Conservation (phyloP, 2,888 invertebrate species). For the Papilio demoleus region DNA sequence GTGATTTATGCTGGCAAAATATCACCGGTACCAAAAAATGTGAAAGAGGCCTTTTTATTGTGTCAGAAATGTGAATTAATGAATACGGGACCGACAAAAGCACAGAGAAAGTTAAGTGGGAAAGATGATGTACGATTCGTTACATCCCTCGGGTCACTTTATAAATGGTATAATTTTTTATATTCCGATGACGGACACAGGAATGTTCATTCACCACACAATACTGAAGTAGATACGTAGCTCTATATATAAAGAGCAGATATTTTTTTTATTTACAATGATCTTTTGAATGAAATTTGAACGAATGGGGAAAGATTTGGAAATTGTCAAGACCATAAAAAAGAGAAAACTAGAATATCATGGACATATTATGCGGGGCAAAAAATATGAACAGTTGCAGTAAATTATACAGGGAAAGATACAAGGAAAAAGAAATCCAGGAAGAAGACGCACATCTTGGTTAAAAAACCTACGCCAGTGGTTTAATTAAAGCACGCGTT, state of each 20-base stretch:
- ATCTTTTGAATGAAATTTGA: too few relatives aligned
- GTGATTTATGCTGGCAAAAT: slow-evolving; percentile 30
- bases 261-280: not conserved
- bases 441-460: too few relatives aligned
- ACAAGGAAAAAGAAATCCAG: too few relatives aligned
- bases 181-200: slow-evolving; percentile 31
- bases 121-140: slow-evolving; percentile 39
- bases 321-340: too few relatives aligned
- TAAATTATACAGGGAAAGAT: too few relatives aligned
- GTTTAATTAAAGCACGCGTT: too few relatives aligned
- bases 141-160: slow-evolving; percentile 39
- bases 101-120: slow-evolving; percentile 42
- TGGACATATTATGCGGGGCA: too few relatives aligned
- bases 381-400: too few relatives aligned
- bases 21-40: slow-evolving; percentile 27
- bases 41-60: slow-evolving; percentile 39
- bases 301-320: too few relatives aligned
- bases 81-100: slow-evolving; percentile 39
- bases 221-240: not conserved
- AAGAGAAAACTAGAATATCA: too few relatives aligned
- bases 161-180: slow-evolving; percentile 38
- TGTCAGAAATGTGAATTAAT: slow-evolving; percentile 39
- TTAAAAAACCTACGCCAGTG: too few relatives aligned
- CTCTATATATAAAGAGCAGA: not conserved
- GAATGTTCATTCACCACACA: slow-evolving; percentile 14